Base-by-base conservation (phyloP, 92 coral and sea anemone genomes). In the Parazoanthus atlanticus region DNA sequence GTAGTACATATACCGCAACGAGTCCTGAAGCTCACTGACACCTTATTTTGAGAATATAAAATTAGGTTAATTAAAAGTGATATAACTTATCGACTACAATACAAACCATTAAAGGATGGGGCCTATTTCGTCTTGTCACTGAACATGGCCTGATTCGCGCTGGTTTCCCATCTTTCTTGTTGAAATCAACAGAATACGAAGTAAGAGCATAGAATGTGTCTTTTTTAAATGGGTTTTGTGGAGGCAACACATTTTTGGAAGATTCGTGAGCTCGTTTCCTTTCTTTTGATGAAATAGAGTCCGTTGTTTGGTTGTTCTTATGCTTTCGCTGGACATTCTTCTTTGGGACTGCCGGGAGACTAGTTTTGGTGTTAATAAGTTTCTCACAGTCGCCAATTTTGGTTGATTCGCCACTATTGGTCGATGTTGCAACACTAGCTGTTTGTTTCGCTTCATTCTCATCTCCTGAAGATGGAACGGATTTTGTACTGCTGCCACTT, bases 81-180 rank as follows among this genome's bases (percentile, higher is more conserved):
- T 49, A 8, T 11, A 13, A 1, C 1, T 47, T 76, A 32, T 30
- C 15, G 21, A 52, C 3, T 52, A 31, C 58, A 17, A 23, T 47
- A 73, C 84, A 19, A 43, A 95, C 99, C 99, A 93, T 88, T 17
- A 94, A 92, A 3, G 99, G 99, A 88, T 96, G 99, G 1, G 99
- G 99, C 3, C 98, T 88, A 73, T 94, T 95, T 36, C 98, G 90
- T 80, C 98, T 86, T 8, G 96, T 92, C 10, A 91, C 92, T 13
- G 98, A 95, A 31, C 94, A 92, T 16, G 96, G 98, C 65, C 98
- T 91, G 36, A 90, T 91, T 8, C 85, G 65, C 8, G 95, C 91
- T 40, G 95, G 98, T 70, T 84, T 86, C 15, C 95, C 95, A 41
- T 86, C 91, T 66, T 97, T 97, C 80, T 86, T 89, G 41, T 93